These are phyloP conservation scores for Eulemur macaco DNA, from an alignment of 2,113 vertebrate genomes.

Conservation along the genomic window DNA sequence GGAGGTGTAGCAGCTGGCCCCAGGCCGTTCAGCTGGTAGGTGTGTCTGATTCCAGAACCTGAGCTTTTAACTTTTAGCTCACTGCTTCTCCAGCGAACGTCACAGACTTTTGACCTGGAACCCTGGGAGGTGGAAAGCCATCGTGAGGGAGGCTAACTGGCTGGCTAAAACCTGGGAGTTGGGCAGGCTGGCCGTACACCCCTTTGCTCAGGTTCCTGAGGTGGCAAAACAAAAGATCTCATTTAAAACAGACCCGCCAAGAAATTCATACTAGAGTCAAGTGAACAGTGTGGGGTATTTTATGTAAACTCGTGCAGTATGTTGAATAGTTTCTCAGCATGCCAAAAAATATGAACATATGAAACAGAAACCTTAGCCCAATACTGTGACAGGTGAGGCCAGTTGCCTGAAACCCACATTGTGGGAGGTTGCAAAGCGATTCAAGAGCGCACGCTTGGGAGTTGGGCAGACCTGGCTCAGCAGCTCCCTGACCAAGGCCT, in stretches of 20 bases:
- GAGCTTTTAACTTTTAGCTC: background rate
- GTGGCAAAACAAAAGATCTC: background rate
- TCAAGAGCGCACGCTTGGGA: background rate
- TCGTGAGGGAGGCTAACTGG: background rate
- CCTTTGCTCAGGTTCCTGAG: background rate
- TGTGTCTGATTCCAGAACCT: background rate
- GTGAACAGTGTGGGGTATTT: background rate
- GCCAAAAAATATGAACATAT: fast-evolving
- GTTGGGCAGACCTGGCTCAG: background rate
- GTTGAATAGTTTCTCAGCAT: background rate
- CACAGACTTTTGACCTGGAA: background rate
- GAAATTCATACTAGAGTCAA: fast-evolving
- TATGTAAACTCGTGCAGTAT: fast-evolving
- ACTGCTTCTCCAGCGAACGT: background rate
- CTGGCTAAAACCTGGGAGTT: background rate
- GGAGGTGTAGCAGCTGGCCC: background rate
- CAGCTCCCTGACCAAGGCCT: background rate
- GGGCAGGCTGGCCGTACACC: fast-evolving
- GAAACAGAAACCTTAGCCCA: fast-evolving
- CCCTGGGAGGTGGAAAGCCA: background rate
- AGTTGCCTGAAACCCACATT: fast-evolving
- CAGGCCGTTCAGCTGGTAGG: background rate
- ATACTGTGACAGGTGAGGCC: background rate
- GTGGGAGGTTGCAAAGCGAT: fast-evolving
- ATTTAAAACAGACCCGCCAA: background rate